phyloP scores from a whole-genome alignment of 2,888 invertebrate species.

The Labia minor region DNA sequence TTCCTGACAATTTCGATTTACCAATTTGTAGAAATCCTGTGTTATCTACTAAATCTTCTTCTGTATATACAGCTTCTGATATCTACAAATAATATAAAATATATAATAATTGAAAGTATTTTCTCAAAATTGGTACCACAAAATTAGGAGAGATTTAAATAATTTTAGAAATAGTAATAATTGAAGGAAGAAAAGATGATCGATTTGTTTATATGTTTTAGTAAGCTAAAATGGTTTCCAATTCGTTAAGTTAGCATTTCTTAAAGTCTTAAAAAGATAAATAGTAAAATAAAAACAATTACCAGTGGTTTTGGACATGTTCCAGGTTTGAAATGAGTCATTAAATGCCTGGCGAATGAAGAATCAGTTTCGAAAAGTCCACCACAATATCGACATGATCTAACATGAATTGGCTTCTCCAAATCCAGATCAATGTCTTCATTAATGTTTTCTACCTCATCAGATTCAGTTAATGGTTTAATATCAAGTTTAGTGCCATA shows the following conservation, averaged over 20 bases:
- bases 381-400: conserved; percentile 13
- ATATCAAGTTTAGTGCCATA: conserved; percentile 44
- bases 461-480: conserved; percentile 23
- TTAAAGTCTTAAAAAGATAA: too few relatives aligned
- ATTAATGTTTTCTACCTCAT: neutral
- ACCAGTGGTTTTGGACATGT: conserved; percentile 30
- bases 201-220: too few relatives aligned
- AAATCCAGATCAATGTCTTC: conserved; percentile 8
- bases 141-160: conserved; percentile 24
- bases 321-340: conserved; percentile 35
- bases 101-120: neutral
- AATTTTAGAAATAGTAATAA: too few relatives aligned
- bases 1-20: conserved; percentile 24
- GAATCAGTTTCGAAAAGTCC: neutral
- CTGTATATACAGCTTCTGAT: neutral
- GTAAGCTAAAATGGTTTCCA: too few relatives aligned
- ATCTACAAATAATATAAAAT: neutral
- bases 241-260: too few relatives aligned
- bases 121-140: neutral
- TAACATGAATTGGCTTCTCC: neutral
- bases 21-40: conserved; percentile 16
- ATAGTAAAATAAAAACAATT: too few relatives aligned
- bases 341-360: conserved; percentile 37
- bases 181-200: too few relatives aligned
- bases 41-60: conserved; percentile 13